These are phyloP conservation scores for Chrysolina haemoptera DNA, from an alignment of 2,888 invertebrate genomes.

Conservation along the genomic window DNA sequence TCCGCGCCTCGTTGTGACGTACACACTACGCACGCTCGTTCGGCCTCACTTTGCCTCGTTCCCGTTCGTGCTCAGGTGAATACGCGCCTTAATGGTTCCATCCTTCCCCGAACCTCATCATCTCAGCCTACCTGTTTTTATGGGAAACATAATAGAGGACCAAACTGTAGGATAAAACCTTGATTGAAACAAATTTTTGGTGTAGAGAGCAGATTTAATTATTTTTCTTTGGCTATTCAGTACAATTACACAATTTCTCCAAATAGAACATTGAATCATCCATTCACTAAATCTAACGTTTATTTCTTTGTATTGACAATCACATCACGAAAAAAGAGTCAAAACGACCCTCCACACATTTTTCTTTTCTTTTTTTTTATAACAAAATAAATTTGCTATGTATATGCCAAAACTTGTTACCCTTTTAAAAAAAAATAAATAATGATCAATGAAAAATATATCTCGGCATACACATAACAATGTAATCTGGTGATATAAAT, in stretches of 20 bases:
- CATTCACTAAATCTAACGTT: slow-evolving; percentile 13
- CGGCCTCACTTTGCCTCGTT: too few species aligned
- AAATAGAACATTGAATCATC: not conserved
- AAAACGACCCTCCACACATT: slow-evolving; percentile 56
- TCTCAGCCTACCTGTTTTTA: too few species aligned
- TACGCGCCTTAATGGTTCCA: too few species aligned
- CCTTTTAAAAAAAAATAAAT: slow-evolving; percentile 56
- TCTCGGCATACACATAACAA: slow-evolving; percentile 58
- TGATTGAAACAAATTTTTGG: slow-evolving; percentile 13
- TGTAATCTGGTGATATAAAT: slow-evolving; percentile 54
- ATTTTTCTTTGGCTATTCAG: slow-evolving; percentile 15
- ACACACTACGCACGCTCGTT: too few species aligned
- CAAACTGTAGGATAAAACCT: not conserved
- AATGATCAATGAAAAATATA: slow-evolving; percentile 51
- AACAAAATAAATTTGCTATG: slow-evolving; percentile 62
- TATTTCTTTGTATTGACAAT: slow-evolving; percentile 11
- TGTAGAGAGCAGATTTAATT: slow-evolving; percentile 29
- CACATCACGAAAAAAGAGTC: slow-evolving; percentile 13
- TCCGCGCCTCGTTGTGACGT: too few species aligned
- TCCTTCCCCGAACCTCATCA: too few species aligned
- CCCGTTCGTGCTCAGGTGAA: too few species aligned
- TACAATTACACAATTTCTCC: not conserved
- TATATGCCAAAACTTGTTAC: slow-evolving; percentile 63
- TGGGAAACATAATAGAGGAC: too few species aligned
- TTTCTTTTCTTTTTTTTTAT: slow-evolving; percentile 59